Conservation (phyloP, 2,113 vertebrate species). For the Rhineura floridana region DNA sequence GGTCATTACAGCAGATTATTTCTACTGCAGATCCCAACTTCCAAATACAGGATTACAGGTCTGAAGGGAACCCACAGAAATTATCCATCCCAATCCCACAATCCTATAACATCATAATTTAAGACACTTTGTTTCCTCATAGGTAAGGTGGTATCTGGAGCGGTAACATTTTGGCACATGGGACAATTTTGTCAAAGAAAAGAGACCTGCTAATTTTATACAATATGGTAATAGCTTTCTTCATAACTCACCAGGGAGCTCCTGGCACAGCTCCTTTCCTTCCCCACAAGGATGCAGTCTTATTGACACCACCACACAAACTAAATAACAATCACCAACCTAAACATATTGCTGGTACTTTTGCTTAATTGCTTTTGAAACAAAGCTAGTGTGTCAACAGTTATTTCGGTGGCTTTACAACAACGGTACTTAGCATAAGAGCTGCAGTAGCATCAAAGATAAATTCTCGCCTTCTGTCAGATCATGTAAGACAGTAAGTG, state of each 20-base stretch:
- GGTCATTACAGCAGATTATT: too few relatives aligned
- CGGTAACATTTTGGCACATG: neutral
- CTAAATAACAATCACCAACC: neutral
- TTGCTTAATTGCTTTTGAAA: neutral
- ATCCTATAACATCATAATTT: neutral
- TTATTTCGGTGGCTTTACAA: constrained; percentile 35
- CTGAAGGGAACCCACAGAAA: too few relatives aligned
- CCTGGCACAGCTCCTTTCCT: neutral
- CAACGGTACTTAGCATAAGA: constrained; percentile 26
- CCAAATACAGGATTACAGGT: too few relatives aligned
- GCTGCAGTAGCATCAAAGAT: neutral
- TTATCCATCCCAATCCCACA: too few relatives aligned
- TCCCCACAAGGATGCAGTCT: neutral
- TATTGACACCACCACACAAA: neutral
- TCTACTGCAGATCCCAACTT: too few relatives aligned
- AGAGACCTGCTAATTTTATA: neutral
- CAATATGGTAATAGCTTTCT: neutral
- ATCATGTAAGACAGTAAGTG: constrained; percentile 10
- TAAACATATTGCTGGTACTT: neutral
- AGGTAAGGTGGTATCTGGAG: neutral
- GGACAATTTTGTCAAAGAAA: neutral
- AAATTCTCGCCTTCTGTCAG: neutral
- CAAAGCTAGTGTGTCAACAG: neutral
- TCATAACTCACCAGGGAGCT: neutral
- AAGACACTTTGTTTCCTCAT: neutral